Conservation (phyloP, 2,888 invertebrate species). For the Lamellibrachia columna region DNA sequence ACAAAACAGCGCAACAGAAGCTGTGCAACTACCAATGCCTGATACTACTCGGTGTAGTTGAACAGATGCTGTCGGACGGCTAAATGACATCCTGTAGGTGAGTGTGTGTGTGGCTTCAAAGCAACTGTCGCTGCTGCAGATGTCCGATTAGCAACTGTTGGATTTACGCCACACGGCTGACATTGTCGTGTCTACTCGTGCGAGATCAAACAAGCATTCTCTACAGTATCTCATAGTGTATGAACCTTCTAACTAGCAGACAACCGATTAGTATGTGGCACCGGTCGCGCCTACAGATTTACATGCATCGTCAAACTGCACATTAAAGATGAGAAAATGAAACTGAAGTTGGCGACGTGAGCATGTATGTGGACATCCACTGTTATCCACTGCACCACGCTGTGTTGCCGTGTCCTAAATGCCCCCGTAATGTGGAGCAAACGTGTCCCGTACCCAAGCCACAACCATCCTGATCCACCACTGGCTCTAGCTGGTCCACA, state of each 20-base stretch:
- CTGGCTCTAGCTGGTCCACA: background rate
- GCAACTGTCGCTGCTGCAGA: background rate
- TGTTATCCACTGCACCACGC: too few relatives aligned
- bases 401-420: background rate
- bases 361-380: background rate
- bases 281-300: background rate
- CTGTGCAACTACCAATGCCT: background rate
- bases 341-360: background rate
- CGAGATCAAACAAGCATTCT: slow-evolving; percentile 8
- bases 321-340: background rate
- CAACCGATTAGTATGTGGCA: background rate
- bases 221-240: slow-evolving; percentile 1
- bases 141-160: background rate
- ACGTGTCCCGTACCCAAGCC: background rate
- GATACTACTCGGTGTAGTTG: background rate
- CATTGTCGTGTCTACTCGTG: background rate
- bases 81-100: background rate
- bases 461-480: background rate
- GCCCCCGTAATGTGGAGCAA: background rate
- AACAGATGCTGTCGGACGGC: too few relatives aligned
- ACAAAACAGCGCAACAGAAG: background rate
- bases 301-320: background rate
- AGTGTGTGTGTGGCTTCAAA: background rate
- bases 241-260: background rate
- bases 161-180: background rate